phyloP scores from a whole-genome alignment of 2,113 vertebrate species.

The Cricetomys ansorgei region DNA sequence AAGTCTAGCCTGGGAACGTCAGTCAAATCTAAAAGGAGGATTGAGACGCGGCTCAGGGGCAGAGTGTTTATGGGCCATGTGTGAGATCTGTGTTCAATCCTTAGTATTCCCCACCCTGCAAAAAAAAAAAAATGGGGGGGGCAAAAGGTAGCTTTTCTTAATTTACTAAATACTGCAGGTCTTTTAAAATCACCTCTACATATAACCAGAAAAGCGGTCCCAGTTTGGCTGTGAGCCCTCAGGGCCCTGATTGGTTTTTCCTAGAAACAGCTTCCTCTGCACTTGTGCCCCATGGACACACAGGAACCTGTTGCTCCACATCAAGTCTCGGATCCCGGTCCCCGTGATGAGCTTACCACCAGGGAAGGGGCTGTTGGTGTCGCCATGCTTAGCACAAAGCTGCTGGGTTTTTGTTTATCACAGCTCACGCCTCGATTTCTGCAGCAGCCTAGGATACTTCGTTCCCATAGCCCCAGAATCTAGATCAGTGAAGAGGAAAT shows the following conservation, averaged over 20 bases:
- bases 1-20: neutral
- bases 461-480: neutral
- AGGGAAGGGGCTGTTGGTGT: neutral
- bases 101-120: neutral
- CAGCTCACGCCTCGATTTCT: neutral
- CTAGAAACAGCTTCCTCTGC: neutral
- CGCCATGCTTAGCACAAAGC: neutral
- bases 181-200: neutral
- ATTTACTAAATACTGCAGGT: neutral
- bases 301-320: neutral
- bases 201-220: neutral
- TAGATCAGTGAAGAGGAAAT: constrained; percentile 45
- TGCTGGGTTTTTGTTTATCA: neutral
- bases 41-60: too few relatives aligned
- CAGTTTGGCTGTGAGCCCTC: neutral
- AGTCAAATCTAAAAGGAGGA: neutral
- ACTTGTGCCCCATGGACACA: neutral
- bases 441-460: neutral
- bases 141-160: neutral
- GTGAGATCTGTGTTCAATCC: neutral
- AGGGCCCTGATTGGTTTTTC: neutral
- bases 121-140: neutral
- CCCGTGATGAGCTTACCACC: neutral
- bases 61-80: neutral
- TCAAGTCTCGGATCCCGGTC: neutral